Percentiles rank a stretch among this genome's conserved stretches.
Evolutionary conservation across 2,888 invertebrate genomes (phyloP).

Genomic region (Thysanoteuthis rhombus): DNA sequence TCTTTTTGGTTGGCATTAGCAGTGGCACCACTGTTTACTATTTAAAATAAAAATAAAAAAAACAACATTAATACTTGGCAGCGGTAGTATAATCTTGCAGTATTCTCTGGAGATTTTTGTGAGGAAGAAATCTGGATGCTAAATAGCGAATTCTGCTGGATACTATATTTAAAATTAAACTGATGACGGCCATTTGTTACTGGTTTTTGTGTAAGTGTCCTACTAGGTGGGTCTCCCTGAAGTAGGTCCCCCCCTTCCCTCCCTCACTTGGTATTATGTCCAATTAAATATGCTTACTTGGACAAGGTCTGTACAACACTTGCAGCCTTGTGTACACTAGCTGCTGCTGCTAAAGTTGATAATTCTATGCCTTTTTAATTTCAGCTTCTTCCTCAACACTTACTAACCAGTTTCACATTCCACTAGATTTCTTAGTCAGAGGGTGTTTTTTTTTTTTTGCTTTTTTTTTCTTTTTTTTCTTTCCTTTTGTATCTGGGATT

Average conservation of each 20-base stretch:
- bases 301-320: too few relatives aligned
- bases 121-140: not conserved
- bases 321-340: too few relatives aligned
- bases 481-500: too few relatives aligned
- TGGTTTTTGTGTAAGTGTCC: not conserved
- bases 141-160: not conserved
- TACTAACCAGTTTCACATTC: too few relatives aligned
- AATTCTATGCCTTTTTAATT: too few relatives aligned
- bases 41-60: not conserved
- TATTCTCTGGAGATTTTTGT: not conserved
- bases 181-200: not conserved
- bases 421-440: too few relatives aligned
- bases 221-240: not conserved
- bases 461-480: not conserved
- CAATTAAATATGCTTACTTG: too few relatives aligned
- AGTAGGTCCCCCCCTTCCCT: not conserved
- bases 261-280: too few relatives aligned
- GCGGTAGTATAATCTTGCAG: not conserved
- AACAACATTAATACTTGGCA: not conserved
- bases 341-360: too few relatives aligned
- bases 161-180: not conserved
- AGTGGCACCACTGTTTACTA: not conserved
- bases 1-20: not conserved
- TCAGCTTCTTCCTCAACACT: too few relatives aligned
- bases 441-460: too few relatives aligned